Conservation (phyloP, 1,140 invertebrate genomes). For the Philopotamus ludificatus region DNA sequence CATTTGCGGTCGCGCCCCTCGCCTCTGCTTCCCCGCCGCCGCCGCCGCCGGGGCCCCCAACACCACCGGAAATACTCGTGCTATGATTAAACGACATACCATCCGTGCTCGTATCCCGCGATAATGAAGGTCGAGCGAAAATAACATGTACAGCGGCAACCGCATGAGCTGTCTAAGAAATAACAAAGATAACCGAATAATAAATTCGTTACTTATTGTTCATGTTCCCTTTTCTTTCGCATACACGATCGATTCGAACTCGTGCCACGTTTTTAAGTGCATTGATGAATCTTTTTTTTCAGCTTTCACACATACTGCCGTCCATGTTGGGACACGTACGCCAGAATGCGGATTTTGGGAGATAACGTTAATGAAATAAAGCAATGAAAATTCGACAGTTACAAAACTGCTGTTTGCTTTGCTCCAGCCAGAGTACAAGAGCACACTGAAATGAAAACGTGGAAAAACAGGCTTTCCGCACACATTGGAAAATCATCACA, state of each 20-base stretch:
- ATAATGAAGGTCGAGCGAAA: neutral
- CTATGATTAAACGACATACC: neutral
- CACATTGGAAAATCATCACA: neutral
- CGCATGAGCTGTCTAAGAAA: neutral
- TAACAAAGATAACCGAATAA: too few relatives aligned
- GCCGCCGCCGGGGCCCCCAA: neutral
- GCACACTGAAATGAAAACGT: conserved; percentile 16
- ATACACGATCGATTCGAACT: too few relatives aligned
- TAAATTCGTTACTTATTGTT: too few relatives aligned
- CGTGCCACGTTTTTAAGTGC: too few relatives aligned
- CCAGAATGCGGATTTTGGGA: too few relatives aligned
- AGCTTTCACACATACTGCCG: too few relatives aligned
- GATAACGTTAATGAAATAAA: conserved; percentile 25
- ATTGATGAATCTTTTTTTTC: too few relatives aligned
- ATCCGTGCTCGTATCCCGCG: neutral
- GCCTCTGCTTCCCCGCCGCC: too few relatives aligned
- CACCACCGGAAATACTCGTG: neutral
- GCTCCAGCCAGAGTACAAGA: neutral
- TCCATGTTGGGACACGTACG: too few relatives aligned
- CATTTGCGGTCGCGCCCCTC: conserved; percentile 29
- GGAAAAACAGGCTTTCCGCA: conserved; percentile 3
- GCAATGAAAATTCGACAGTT: conserved; percentile 26
- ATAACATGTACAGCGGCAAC: neutral
- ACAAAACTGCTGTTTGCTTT: conserved; percentile 23
- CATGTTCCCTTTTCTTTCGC: too few relatives aligned